These are phyloP conservation scores for Aphodius sticticus DNA, from an alignment of 2,888 invertebrate genomes.

Conservation along the genomic window DNA sequence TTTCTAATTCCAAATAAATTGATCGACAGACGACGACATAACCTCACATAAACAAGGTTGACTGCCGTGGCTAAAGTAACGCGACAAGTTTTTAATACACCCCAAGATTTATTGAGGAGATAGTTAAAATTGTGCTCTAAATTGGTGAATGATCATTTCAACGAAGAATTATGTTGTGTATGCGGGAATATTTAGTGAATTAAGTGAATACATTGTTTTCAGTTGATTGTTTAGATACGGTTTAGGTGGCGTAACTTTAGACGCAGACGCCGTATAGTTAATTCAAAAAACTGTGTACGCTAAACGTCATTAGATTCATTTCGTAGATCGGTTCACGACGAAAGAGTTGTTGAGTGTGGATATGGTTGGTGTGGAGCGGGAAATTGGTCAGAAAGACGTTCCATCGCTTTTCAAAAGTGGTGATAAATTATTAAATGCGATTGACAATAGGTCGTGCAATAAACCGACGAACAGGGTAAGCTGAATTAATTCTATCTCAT, in stretches of 20 bases:
- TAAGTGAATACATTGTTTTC: background rate
- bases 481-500: slow-evolving; percentile 36
- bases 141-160: background rate
- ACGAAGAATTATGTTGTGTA: background rate
- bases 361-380: slow-evolving; percentile 44
- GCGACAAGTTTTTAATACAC: background rate
- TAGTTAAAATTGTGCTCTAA: background rate
- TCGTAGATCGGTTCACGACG: slow-evolving; percentile 23
- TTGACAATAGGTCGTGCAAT: slow-evolving; percentile 74
- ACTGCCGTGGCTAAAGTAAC: slow-evolving; percentile 20
- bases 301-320: slow-evolving; percentile 30
- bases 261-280: slow-evolving; percentile 12
- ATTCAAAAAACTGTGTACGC: slow-evolving; percentile 30
- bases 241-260: slow-evolving; percentile 16
- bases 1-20: slow-evolving; percentile 13
- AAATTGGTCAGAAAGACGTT: slow-evolving; percentile 40
- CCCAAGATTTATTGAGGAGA: background rate
- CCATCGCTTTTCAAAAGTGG: slow-evolving; percentile 46
- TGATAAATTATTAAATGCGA: slow-evolving; percentile 51
- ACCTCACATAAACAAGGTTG: slow-evolving; percentile 16
- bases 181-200: background rate
- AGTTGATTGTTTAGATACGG: background rate
- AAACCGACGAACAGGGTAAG: slow-evolving; percentile 73
- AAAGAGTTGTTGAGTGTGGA: slow-evolving; percentile 28
- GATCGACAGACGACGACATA: slow-evolving; percentile 13